Percentiles rank a stretch among this genome's conserved stretches.
These are phyloP conservation scores for Otolemur garnettii DNA, from an alignment of 2,113 vertebrate genomes.

Conservation along the genomic window DNA sequence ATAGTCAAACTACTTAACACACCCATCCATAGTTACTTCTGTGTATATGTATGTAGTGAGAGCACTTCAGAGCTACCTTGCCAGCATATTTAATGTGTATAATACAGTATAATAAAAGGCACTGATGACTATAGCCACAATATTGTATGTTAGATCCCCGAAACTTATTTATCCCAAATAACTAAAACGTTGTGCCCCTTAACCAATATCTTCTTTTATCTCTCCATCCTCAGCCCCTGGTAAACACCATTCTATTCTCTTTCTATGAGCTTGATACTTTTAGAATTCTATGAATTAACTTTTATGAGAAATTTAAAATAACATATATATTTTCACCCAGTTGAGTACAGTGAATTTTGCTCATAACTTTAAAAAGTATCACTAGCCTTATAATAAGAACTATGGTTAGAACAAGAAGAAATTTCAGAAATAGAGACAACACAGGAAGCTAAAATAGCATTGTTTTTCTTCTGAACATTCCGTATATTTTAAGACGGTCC, in stretches of 20 bases:
- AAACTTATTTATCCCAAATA: neutral
- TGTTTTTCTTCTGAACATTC: neutral
- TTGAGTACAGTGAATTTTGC: conserved; percentile 6
- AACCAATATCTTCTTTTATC: neutral
- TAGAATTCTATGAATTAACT: neutral
- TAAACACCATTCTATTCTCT: neutral
- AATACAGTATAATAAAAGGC: no score
- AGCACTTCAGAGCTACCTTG: neutral
- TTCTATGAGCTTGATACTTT: neutral
- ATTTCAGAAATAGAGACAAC: neutral
- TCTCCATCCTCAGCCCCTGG: neutral
- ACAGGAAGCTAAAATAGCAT: neutral
- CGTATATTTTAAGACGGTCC: neutral
- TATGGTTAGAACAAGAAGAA: conserved; percentile 43
- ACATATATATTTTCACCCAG: conserved; percentile 67
- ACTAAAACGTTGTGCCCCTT: neutral
- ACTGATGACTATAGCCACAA: neutral
- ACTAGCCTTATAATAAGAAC: conserved; percentile 51
- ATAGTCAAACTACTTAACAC: neutral
- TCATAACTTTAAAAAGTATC: conserved; percentile 51
- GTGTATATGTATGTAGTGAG: no score
- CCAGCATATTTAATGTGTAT: neutral
- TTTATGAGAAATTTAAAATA: conserved; percentile 36
- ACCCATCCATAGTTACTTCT: neutral
- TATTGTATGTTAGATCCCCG: neutral